Evolutionary conservation across 2,888 invertebrate genomes (phyloP).

Genomic region (Pteria penguin): DNA sequence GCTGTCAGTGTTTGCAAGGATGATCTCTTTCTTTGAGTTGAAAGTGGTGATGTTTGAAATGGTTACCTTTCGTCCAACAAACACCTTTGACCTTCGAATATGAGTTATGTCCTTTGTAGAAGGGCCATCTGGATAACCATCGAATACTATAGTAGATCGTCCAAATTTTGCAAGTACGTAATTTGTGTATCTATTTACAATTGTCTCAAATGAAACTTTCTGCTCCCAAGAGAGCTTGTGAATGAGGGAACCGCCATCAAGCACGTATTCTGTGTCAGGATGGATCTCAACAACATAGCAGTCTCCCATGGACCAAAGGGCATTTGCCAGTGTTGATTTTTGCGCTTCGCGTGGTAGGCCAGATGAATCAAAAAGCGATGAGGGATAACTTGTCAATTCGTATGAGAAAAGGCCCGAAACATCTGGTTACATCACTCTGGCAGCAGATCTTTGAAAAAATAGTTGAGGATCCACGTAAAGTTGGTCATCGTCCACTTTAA

Average conservation of each 20-base stretch:
- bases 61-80: constrained; percentile 37
- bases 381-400: constrained; percentile 5
- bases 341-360: constrained; percentile 44
- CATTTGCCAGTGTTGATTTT: constrained; percentile 51
- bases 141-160: constrained; percentile 48
- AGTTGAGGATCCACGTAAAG: constrained; percentile 27
- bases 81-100: constrained; percentile 46
- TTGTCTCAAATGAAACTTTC: not conserved
- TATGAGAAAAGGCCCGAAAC: constrained; percentile 1
- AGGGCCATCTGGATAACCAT: constrained; percentile 53
- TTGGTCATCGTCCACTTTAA: constrained; percentile 20
- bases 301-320: constrained; percentile 37
- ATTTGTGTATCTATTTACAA: not conserved
- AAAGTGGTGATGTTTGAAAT: constrained; percentile 49
- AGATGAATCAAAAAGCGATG: constrained; percentile 21
- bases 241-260: constrained; percentile 18
- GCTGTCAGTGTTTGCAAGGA: constrained; percentile 59
- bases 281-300: constrained; percentile 10
- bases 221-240: constrained; percentile 6
- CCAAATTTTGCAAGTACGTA: not conserved
- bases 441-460: constrained; percentile 15
- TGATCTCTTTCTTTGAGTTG: constrained; percentile 53
- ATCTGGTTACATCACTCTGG: not conserved
- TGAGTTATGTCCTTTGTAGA: constrained; percentile 59
- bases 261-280: not conserved